phyloP scores from a whole-genome alignment of 2,797 vertebrate species.

The Vireo griseus region DNA sequence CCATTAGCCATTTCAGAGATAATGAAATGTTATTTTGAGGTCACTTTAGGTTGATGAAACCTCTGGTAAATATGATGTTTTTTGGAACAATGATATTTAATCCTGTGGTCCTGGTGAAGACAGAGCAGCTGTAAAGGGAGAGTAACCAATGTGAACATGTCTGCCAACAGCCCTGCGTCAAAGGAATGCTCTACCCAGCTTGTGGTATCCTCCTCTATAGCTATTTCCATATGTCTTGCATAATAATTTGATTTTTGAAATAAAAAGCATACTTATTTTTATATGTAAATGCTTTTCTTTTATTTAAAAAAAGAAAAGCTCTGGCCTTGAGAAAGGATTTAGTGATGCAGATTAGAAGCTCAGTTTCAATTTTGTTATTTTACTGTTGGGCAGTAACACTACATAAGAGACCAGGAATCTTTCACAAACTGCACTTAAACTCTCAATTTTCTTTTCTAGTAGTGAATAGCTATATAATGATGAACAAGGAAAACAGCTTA shows the following conservation, averaged over 20 bases:
- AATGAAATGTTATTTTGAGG: neutral
- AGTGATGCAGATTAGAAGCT: neutral
- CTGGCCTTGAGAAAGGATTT: neutral
- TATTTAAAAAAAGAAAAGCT: neutral
- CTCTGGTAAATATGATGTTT: neutral
- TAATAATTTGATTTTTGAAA: neutral
- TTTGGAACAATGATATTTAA: neutral
- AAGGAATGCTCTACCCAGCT: neutral
- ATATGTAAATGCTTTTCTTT: neutral
- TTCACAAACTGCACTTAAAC: neutral
- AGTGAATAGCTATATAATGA: neutral
- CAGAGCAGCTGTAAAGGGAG: neutral
- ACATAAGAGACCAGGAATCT: neutral
- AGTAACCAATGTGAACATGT: neutral
- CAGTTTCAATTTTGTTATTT: neutral
- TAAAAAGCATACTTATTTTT: neutral
- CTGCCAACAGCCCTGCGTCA: slow-evolving; percentile 11
- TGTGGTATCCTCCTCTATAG: slow-evolving; percentile 8
- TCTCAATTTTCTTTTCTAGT: neutral
- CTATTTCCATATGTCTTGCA: slow-evolving; percentile 11
- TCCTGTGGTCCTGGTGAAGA: slow-evolving; percentile 1
- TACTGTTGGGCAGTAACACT: neutral
- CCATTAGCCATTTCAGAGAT: neutral
- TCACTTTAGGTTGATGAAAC: neutral
- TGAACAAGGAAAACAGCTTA: neutral